A percentile compares a stretch with the other conserved stretches of the same genome.
Conservation (phyloP, 2,113 vertebrate species). For the Quiscalus mexicanus region DNA sequence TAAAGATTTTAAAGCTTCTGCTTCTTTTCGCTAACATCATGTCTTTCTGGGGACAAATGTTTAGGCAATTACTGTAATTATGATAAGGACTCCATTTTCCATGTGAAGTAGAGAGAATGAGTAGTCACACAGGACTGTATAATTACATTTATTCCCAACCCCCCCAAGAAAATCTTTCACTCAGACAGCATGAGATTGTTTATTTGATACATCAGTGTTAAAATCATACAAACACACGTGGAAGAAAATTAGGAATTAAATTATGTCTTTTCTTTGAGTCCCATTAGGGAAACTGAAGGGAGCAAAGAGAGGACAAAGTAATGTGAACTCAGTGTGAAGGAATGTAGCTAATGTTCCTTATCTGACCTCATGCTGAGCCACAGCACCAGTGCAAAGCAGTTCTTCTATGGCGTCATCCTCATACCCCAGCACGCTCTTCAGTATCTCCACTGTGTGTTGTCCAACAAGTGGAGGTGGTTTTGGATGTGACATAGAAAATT, state of each 20-base stretch:
- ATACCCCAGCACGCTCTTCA: conserved; percentile 82
- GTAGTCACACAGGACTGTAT: neutral
- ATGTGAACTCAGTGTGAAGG: conserved; percentile 21
- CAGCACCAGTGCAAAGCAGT: conserved; percentile 76
- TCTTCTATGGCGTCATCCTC: conserved; percentile 75
- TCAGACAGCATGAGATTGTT: conserved; percentile 32
- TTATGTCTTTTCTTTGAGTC: conserved; percentile 36
- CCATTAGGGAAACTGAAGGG: conserved; percentile 36
- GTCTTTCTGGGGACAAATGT: conserved; percentile 28
- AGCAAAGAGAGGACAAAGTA: conserved; percentile 50
- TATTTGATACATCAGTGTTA: conserved; percentile 36
- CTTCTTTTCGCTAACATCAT: conserved; percentile 63
- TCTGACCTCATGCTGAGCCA: conserved; percentile 78
- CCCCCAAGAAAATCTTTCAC: conserved; percentile 37
- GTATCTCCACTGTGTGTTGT: conserved; percentile 87
- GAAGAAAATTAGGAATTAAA: conserved; percentile 56
- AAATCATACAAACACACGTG: conserved; percentile 19
- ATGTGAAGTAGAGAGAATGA: conserved; percentile 32
- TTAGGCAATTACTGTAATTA: conserved; percentile 64
- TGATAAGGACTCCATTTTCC: conserved; percentile 46
- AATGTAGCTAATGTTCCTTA: conserved; percentile 68
- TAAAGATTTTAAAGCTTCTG: conserved; percentile 43
- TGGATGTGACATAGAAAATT: conserved; percentile 76
- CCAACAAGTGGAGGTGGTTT: conserved; percentile 87
- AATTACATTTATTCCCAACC: neutral